Evolutionary conservation across 1,140 invertebrate species (phyloP).

Genomic region (Harpegnathos saltator): DNA sequence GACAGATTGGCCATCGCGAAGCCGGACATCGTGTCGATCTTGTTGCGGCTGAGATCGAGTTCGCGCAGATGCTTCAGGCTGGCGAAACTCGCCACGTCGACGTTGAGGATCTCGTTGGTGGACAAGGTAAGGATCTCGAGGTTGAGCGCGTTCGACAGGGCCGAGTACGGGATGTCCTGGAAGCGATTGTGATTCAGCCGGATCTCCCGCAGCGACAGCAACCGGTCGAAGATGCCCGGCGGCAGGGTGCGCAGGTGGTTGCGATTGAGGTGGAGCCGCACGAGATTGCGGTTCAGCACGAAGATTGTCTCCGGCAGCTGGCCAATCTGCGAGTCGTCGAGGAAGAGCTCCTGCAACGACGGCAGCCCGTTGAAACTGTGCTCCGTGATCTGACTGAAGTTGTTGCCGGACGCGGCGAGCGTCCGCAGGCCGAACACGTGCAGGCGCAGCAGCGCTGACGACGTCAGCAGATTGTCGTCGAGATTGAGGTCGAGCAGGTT

Average conservation of each 20-base stretch:
- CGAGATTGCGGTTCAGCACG: conserved; percentile 90
- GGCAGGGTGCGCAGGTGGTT: conserved; percentile 89
- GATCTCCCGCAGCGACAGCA: conserved; percentile 91
- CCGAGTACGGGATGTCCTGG: conserved; percentile 91
- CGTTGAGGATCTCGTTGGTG: conserved; percentile 89
- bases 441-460: conserved; percentile 88
- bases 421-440: conserved; percentile 91
- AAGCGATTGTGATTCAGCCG: conserved; percentile 91
- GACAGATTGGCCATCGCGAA: conserved; percentile 91
- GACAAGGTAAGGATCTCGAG: conserved; percentile 91
- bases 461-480: conserved; percentile 90
- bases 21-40: conserved; percentile 91
- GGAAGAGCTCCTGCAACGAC: conserved; percentile 89
- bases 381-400: conserved; percentile 90
- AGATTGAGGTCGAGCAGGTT: conserved; percentile 91
- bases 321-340: conserved; percentile 90
- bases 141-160: conserved; percentile 90
- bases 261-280: conserved; percentile 89
- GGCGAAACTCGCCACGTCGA: conserved; percentile 92
- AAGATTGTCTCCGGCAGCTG: conserved; percentile 90
- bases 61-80: conserved; percentile 90
- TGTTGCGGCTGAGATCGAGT: conserved; percentile 91
- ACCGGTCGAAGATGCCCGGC: conserved; percentile 89
- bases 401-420: conserved; percentile 91
- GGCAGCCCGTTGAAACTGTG: conserved; percentile 91